phyloP scores from a whole-genome alignment of 2,888 invertebrate genomes.

The Cabera pusaria region DNA sequence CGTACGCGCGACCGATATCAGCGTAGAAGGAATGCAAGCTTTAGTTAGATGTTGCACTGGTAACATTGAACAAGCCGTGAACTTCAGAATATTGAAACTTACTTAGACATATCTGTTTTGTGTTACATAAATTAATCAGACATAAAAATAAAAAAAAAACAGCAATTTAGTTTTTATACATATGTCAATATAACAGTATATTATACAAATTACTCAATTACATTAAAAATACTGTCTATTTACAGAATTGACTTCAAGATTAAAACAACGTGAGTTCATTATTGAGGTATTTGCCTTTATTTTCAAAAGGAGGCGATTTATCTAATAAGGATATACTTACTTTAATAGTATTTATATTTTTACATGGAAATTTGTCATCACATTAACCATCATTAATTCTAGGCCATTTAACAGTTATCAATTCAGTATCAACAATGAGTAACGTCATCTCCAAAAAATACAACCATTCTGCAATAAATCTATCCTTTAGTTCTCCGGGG shows the following conservation, averaged over 20 bases:
- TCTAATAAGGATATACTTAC: constrained; percentile 79
- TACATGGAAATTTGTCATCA: constrained; percentile 82
- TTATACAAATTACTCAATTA: constrained; percentile 25
- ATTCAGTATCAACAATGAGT: constrained; percentile 74
- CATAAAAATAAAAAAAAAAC: too few relatives aligned
- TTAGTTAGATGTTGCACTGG: too few relatives aligned
- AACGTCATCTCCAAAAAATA: constrained; percentile 77
- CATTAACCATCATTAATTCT: constrained; percentile 75
- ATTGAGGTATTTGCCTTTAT: constrained; percentile 82
- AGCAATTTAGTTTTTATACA: too few relatives aligned
- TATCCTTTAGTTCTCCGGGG: constrained; percentile 64
- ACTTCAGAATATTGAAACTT: too few relatives aligned
- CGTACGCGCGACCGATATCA: too few relatives aligned
- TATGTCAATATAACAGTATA: too few relatives aligned
- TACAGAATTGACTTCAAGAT: too few relatives aligned
- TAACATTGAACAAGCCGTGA: too few relatives aligned
- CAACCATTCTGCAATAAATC: constrained; percentile 69
- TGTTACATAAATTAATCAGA: too few relatives aligned
- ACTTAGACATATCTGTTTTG: too few relatives aligned
- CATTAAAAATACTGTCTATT: too few relatives aligned
- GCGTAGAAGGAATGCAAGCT: too few relatives aligned
- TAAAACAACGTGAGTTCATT: constrained; percentile 68
- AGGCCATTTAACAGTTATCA: constrained; percentile 77
- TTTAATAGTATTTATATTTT: constrained; percentile 81
- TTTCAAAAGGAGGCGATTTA: constrained; percentile 80